These are phyloP conservation scores for Tragelaphus imberbis DNA, from an alignment of 2,113 vertebrate genomes.

Conservation along the genomic window DNA sequence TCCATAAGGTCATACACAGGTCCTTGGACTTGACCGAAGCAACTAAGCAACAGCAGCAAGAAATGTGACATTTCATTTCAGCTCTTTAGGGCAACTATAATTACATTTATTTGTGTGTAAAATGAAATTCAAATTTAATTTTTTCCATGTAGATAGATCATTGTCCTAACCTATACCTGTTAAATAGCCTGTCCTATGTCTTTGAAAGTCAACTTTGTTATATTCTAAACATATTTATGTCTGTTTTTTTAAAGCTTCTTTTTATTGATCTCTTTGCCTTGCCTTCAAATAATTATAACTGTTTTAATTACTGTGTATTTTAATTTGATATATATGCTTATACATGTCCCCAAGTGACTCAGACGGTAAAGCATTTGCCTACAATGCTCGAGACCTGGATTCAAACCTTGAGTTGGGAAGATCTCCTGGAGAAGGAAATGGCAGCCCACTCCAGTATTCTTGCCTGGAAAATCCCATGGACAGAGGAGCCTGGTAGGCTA, in stretches of 20 bases:
- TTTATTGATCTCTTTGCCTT: neutral
- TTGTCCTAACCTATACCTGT: neutral
- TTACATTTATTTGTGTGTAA: neutral
- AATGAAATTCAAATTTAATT: neutral
- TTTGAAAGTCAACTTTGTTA: neutral
- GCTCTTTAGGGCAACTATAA: neutral
- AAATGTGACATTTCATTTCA: neutral
- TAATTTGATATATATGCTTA: neutral
- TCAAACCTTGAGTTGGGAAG: too few species aligned
- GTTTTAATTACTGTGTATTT: neutral
- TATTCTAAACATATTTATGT: neutral
- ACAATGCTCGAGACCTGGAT: too few species aligned
- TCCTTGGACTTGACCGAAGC: accelerated
- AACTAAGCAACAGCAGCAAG: neutral
- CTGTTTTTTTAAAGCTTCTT: neutral
- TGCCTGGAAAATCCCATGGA: too few species aligned
- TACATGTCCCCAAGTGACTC: too few species aligned
- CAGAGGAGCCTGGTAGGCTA: too few species aligned
- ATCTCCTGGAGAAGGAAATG: too few species aligned
- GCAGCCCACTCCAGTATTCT: too few species aligned
- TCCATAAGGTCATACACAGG: neutral
- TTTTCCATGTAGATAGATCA: neutral
- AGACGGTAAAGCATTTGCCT: too few species aligned
- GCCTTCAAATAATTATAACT: neutral
- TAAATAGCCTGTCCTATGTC: neutral